Percentiles rank a stretch among this genome's conserved stretches.
Evolutionary conservation across 1,140 invertebrate species (phyloP).

Genomic region (Cydia fagiglandana): DNA sequence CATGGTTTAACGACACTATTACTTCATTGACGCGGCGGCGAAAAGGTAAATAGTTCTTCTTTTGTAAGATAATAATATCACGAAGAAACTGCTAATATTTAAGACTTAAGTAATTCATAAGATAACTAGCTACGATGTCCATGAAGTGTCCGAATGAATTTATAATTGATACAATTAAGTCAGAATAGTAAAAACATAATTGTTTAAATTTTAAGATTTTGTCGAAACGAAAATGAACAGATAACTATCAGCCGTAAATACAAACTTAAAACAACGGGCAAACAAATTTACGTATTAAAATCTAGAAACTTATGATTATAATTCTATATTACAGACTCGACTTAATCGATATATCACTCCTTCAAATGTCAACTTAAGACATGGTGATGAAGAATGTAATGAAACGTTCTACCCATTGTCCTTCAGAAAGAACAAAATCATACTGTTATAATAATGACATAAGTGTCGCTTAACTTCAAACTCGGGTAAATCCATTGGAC

Average conservation of each 20-base stretch:
- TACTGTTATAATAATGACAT: too few relatives aligned
- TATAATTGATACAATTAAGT: conserved; percentile 3
- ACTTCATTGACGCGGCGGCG: too few relatives aligned
- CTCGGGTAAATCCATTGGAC: too few relatives aligned
- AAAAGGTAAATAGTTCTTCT: not conserved
- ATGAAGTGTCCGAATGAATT: conserved; percentile 3
- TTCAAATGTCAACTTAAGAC: conserved; percentile 5
- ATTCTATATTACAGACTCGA: conserved; percentile 62
- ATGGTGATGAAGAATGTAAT: not conserved
- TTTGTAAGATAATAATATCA: conserved; percentile 5
- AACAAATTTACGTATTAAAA: conserved; percentile 49
- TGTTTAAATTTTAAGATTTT: not conserved
- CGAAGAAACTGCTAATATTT: not conserved
- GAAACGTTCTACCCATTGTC: not conserved
- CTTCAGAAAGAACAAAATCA: not conserved
- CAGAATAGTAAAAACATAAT: conserved; percentile 11
- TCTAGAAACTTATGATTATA: conserved; percentile 56
- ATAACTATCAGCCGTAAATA: conserved; percentile 53
- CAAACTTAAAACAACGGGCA: conserved; percentile 61
- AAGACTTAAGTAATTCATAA: not conserved
- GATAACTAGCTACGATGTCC: conserved; percentile 43
- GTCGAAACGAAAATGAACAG: conserved; percentile 40
- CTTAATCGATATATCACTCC: conserved; percentile 40
- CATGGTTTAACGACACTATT: too few relatives aligned
- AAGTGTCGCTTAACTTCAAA: too few relatives aligned